These are phyloP conservation scores for Esox masquinongy DNA, from an alignment of 2,797 vertebrate species.

Conservation along the genomic window DNA sequence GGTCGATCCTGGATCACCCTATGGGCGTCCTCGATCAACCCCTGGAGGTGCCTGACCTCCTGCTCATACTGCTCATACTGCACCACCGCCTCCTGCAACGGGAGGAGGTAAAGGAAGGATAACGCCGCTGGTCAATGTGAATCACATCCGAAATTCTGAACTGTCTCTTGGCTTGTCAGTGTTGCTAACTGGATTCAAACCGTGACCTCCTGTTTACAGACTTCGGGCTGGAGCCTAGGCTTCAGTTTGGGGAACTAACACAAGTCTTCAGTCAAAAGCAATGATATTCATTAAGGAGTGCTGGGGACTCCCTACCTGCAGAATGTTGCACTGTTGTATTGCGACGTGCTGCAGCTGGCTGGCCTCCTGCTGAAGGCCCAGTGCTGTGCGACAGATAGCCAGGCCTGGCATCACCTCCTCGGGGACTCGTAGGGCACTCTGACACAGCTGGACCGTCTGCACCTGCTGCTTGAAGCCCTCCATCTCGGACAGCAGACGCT, in stretches of 20 bases:
- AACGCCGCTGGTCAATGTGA: neutral
- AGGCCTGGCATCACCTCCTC: conserved; percentile 88
- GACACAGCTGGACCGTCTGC: conserved; percentile 85
- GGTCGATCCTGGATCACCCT: conserved; percentile 88
- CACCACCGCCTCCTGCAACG: conserved; percentile 88
- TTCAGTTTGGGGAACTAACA: neutral
- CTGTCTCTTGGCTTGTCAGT: neutral
- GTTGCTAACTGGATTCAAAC: neutral
- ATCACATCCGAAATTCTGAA: neutral
- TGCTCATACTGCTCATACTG: conserved; percentile 96
- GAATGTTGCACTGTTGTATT: conserved; percentile 95
- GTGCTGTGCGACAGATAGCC: conserved; percentile 87
- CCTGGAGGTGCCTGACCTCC: conserved; percentile 92
- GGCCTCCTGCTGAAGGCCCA: conserved; percentile 91
- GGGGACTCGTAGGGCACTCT: conserved; percentile 89
- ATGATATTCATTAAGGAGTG: neutral
- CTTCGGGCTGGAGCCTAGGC: neutral
- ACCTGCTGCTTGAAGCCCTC: conserved; percentile 95
- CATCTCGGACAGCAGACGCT: conserved; percentile 92
- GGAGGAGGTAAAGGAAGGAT: conserved; percentile 18
- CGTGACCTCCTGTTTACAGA: neutral
- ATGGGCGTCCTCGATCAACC: conserved; percentile 91
- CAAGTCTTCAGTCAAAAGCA: neutral
- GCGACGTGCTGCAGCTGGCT: conserved; percentile 93
- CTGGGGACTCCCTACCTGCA: conserved; percentile 79